Evolutionary conservation across 2,113 vertebrate species (phyloP).

Genomic region (Mesembrinibis cayennensis): DNA sequence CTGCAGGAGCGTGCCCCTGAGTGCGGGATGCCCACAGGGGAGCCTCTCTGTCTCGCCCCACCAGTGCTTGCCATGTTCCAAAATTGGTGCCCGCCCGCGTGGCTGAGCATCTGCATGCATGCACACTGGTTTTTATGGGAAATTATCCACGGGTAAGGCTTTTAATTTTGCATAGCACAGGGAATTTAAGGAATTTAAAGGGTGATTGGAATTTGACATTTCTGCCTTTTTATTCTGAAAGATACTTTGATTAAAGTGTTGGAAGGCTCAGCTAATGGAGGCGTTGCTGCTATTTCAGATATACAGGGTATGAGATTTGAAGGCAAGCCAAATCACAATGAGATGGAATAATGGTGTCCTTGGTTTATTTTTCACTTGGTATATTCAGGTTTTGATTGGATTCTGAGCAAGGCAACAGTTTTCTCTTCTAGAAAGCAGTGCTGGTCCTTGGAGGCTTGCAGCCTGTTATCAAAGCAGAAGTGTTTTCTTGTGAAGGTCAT

Average conservation of each 20-base stretch:
- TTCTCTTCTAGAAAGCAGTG: conserved; percentile 63
- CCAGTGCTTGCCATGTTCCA: background rate
- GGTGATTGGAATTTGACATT: conserved; percentile 61
- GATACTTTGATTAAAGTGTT: conserved; percentile 68
- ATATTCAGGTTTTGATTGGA: conserved; percentile 69
- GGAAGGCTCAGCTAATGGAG: conserved; percentile 62
- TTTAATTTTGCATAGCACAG: conserved; percentile 22
- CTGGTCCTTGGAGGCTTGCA: conserved; percentile 61
- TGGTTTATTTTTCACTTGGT: conserved; percentile 74
- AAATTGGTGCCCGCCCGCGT: rapidly evolving
- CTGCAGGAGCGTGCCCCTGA: background rate
- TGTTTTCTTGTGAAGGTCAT: conserved; percentile 67
- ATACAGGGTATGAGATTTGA: conserved; percentile 65
- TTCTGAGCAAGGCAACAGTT: conserved; percentile 65
- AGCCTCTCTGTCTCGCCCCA: background rate
- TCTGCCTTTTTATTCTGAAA: conserved; percentile 65
- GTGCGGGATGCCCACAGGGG: rapidly evolving
- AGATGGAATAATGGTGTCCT: conserved; percentile 74
- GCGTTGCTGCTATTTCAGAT: conserved; percentile 69
- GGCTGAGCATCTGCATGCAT: background rate
- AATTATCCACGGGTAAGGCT: background rate
- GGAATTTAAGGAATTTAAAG: conserved; percentile 44
- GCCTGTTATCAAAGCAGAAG: conserved; percentile 68
- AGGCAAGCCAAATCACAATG: conserved; percentile 69
- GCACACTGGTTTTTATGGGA: rapidly evolving